A percentile compares a stretch with the other conserved stretches of the same genome.
Evolutionary conservation across 2,888 invertebrate genomes (phyloP).

Genomic region (Drosophila pseudotakahashii): DNA sequence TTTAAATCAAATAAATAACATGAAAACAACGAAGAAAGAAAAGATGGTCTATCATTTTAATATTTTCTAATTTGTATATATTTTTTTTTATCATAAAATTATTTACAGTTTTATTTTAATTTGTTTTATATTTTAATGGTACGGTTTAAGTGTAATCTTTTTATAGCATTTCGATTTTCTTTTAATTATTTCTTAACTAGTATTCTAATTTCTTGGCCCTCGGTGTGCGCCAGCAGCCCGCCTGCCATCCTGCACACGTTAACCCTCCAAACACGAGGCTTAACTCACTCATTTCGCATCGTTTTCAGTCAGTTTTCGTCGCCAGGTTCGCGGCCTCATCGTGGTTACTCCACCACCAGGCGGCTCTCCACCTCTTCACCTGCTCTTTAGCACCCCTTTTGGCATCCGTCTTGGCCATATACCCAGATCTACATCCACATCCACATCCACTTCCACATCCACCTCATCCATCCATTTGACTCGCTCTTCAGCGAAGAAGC

Average conservation of each 20-base stretch:
- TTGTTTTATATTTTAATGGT: neutral
- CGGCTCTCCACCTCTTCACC: neutral
- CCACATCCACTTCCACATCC: constrained; percentile 1
- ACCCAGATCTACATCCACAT: neutral
- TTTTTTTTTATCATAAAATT: no score
- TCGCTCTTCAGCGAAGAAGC: constrained; percentile 32
- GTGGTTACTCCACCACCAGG: constrained; percentile 26
- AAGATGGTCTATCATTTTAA: no score
- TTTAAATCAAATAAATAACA: no score
- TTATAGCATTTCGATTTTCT: no score
- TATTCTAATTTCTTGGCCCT: neutral
- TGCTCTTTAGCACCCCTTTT: constrained; percentile 13
- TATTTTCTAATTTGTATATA: neutral
- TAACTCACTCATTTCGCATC: constrained; percentile 38
- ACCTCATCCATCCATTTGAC: constrained; percentile 21
- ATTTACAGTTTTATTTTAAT: neutral
- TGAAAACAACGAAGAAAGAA: no score
- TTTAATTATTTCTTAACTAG: no score
- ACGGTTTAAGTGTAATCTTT: no score
- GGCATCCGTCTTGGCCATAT: constrained; percentile 31
- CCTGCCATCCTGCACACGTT: constrained; percentile 2
- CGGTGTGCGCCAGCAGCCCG: neutral
- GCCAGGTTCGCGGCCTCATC: constrained; percentile 50
- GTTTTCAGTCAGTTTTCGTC: constrained; percentile 43
- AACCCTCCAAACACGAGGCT: constrained; percentile 35